Evolutionary conservation across 2,797 vertebrate species (phyloP).

Genomic region (Trachurus trachurus): DNA sequence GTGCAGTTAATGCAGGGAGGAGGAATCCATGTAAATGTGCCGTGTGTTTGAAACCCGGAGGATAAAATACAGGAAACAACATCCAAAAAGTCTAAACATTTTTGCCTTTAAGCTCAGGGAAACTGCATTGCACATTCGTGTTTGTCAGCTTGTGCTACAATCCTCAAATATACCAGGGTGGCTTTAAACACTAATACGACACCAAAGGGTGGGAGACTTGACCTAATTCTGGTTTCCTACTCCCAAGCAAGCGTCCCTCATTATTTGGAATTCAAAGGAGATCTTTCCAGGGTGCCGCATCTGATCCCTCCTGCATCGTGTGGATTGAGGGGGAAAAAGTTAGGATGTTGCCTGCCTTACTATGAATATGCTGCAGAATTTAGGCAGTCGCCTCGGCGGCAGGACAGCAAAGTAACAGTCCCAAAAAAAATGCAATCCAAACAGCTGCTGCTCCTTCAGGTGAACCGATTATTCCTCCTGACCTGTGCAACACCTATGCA

Average conservation of each 20-base stretch:
- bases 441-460: not conserved
- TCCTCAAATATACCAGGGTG: constrained; percentile 61
- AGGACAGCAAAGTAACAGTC: not conserved
- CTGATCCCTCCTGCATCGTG: constrained; percentile 41
- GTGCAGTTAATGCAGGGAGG: constrained; percentile 36
- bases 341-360: constrained; percentile 1
- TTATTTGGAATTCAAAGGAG: constrained; percentile 70
- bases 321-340: constrained; percentile 12
- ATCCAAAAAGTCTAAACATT: constrained; percentile 27
- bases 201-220: constrained; percentile 69
- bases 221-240: constrained; percentile 77
- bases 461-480: constrained; percentile 4
- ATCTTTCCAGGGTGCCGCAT: constrained; percentile 54
- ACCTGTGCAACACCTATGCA: not conserved
- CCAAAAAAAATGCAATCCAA: not conserved
- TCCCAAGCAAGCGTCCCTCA: constrained; percentile 53
- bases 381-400: not conserved
- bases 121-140: constrained; percentile 44
- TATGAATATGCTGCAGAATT: constrained; percentile 13
- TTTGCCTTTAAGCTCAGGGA: constrained; percentile 14
- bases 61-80: constrained; percentile 2
- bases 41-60: constrained; percentile 2
- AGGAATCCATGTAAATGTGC: constrained; percentile 6
- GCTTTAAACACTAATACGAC: constrained; percentile 68
- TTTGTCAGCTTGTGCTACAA: constrained; percentile 53